phyloP scores from a whole-genome alignment of 1,140 invertebrate species.

The Teleopsis dalmanni region DNA sequence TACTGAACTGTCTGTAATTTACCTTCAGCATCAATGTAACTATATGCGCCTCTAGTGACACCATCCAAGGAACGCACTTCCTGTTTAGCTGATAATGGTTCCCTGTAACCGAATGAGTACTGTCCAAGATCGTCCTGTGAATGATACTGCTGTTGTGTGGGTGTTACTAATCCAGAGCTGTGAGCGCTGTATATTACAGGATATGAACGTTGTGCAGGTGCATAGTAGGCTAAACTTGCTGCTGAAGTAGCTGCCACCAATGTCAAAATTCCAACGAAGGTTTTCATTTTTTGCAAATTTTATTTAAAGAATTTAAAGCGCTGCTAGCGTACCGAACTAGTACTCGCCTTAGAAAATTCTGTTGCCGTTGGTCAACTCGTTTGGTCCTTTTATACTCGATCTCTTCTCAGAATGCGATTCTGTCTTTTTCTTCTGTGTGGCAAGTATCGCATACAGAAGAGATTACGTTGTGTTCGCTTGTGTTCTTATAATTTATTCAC shows the following conservation, averaged over 20 bases:
- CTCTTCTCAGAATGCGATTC: conserved; percentile 7
- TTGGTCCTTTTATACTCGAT: conserved; percentile 13
- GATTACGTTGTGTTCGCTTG: no score
- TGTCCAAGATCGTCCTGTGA: conserved; percentile 58
- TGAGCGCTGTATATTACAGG: conserved; percentile 27
- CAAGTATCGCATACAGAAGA: no score
- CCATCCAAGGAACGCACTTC: conserved; percentile 59
- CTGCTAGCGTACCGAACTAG: conserved; percentile 10
- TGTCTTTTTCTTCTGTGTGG: conserved; percentile 15
- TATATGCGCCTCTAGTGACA: conserved; percentile 57
- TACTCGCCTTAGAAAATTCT: conserved; percentile 10
- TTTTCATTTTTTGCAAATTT: conserved; percentile 20
- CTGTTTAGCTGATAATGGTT: conserved; percentile 55
- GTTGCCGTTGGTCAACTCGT: conserved; percentile 3
- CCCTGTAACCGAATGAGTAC: conserved; percentile 59
- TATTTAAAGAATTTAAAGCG: conserved; percentile 4
- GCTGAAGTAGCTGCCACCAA: conserved; percentile 1
- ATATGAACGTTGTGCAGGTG: conserved; percentile 15
- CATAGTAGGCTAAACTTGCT: conserved; percentile 4
- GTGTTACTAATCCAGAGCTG: conserved; percentile 27
- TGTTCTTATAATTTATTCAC: no score
- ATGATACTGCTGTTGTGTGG: conserved; percentile 50
- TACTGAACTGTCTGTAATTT: conserved; percentile 55
- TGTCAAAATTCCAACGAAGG: conserved; percentile 14
- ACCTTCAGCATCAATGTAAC: conserved; percentile 56